Evolutionary conservation across 2,797 vertebrate species (phyloP).

Genomic region (Rousettus madagascariensis): DNA sequence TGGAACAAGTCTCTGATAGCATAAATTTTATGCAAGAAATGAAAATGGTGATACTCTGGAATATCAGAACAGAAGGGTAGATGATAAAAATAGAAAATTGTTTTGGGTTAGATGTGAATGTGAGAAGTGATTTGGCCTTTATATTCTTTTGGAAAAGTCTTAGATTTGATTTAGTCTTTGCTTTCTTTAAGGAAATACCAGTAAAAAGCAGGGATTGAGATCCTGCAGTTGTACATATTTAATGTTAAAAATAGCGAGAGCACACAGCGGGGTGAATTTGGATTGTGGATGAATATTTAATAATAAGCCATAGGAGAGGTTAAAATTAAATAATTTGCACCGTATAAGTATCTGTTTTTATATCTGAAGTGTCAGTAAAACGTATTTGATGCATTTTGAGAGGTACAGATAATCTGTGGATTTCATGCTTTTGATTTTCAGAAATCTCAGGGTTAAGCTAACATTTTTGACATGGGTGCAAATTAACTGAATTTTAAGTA

Average conservation of each 20-base stretch:
- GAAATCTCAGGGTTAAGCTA: conserved; percentile 50
- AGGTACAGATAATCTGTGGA: neutral
- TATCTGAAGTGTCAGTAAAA: neutral
- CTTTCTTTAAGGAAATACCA: neutral
- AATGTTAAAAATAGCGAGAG: conserved; percentile 2
- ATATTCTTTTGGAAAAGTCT: neutral
- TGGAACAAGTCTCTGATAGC: neutral
- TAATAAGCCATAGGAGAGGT: neutral
- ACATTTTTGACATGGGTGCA: conserved; percentile 55
- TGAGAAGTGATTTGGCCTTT: neutral
- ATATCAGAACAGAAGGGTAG: neutral
- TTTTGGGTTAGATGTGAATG: neutral
- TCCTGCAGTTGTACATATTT: neutral
- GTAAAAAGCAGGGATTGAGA: neutral
- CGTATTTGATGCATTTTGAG: conserved; percentile 25
- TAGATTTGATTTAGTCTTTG: neutral
- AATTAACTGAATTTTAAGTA: conserved; percentile 55
- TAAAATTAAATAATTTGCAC: conserved; percentile 37
- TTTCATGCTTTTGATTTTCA: conserved; percentile 38
- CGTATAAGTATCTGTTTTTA: neutral
- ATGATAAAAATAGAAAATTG: neutral
- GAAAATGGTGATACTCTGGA: neutral
- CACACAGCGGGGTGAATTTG: neutral
- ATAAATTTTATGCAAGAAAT: neutral
- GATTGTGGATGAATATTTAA: conserved; percentile 18